phyloP scores from a whole-genome alignment of 2,113 vertebrate genomes.

The Thomomys bottae region DNA sequence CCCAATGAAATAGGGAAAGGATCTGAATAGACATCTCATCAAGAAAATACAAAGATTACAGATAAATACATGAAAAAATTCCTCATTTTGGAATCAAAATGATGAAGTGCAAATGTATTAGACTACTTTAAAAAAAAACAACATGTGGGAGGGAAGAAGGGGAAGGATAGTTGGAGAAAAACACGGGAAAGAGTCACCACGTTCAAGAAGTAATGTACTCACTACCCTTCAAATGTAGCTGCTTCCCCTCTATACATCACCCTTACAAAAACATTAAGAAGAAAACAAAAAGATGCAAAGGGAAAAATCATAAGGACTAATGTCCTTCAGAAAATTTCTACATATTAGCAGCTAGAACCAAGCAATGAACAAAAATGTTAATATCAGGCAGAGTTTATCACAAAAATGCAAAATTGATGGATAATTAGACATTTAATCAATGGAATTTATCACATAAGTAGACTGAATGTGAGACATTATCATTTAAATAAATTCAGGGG shows the following conservation, averaged over 20 bases:
- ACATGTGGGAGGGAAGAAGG: too few species aligned
- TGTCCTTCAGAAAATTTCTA: neutral
- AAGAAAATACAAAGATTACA: neutral
- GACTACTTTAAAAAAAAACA: too few species aligned
- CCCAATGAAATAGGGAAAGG: neutral
- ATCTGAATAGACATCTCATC: neutral
- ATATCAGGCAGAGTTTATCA: neutral
- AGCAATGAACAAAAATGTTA: neutral
- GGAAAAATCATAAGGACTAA: neutral
- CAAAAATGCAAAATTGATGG: neutral
- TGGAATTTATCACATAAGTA: neutral
- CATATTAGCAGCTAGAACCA: neutral
- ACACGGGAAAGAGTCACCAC: too few species aligned
- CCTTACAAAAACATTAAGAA: neutral
- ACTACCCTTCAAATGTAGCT: too few species aligned
- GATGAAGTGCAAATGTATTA: neutral
- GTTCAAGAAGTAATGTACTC: too few species aligned
- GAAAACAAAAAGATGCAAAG: neutral
- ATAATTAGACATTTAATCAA: constrained; percentile 21
- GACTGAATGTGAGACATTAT: constrained; percentile 5
- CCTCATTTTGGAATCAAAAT: neutral
- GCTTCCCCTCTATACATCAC: too few species aligned
- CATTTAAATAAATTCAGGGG: neutral
- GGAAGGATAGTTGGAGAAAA: too few species aligned
- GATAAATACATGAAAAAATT: neutral